phyloP scores from a whole-genome alignment of 2,888 invertebrate genomes.

The Leptopterna dolabrata region DNA sequence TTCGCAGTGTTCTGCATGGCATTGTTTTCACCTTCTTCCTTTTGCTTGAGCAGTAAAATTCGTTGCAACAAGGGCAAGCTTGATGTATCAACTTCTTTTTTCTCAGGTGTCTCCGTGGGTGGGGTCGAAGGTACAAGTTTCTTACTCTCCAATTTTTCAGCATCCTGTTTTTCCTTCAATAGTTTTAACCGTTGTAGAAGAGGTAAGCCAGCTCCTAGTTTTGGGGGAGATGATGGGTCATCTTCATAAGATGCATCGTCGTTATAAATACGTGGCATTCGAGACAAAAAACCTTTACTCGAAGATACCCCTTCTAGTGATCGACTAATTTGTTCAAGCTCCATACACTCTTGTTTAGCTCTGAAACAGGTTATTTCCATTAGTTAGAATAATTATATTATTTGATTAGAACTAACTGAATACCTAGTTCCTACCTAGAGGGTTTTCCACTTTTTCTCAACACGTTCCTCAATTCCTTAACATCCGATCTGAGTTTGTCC shows the following conservation, averaged over 20 bases:
- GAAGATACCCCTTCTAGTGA: constrained; percentile 67
- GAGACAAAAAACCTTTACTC: constrained; percentile 73
- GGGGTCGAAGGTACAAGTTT: constrained; percentile 63
- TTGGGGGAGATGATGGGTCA: constrained; percentile 58
- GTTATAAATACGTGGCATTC: constrained; percentile 81
- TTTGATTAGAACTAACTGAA: not conserved
- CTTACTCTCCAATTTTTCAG: constrained; percentile 64
- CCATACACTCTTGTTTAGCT: constrained; percentile 74
- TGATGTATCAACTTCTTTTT: constrained; percentile 49
- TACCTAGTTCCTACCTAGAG: constrained; percentile 64
- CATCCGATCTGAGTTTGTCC: constrained; percentile 85
- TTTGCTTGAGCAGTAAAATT: constrained; percentile 79
- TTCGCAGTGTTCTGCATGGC: constrained; percentile 58
- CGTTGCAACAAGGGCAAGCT: constrained; percentile 81
- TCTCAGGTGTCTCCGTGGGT: constrained; percentile 66
- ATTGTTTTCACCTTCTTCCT: constrained; percentile 73
- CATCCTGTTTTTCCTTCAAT: constrained; percentile 86
- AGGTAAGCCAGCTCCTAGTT: constrained; percentile 85
- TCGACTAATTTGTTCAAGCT: constrained; percentile 73
- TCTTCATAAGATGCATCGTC: constrained; percentile 74
- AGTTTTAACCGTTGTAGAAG: constrained; percentile 81
- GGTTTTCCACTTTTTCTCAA: constrained; percentile 70
- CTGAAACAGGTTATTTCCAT: constrained; percentile 65
- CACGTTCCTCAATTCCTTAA: constrained; percentile 77
- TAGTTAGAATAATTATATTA: not conserved